Percentiles rank a stretch among this genome's conserved stretches.
Conservation (phyloP, 2,888 invertebrate genomes). For the Sinopyrophorus schimmeli region DNA sequence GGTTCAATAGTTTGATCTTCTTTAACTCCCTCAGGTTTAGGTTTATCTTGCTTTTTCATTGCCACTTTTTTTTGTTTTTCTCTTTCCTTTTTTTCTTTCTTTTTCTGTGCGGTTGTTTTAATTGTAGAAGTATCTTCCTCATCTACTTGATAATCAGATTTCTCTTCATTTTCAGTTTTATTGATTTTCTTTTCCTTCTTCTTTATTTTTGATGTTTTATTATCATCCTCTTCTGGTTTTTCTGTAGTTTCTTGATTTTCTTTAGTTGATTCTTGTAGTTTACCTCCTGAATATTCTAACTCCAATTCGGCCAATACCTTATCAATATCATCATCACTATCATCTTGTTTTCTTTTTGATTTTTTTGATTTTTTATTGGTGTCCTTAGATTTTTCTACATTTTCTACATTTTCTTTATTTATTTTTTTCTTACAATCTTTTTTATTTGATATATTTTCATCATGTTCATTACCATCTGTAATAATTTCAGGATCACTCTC, state of each 20-base stretch:
- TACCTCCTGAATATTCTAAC: constrained; percentile 74
- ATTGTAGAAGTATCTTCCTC: constrained; percentile 65
- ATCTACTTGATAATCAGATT: constrained; percentile 53
- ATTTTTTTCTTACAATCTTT: constrained; percentile 53
- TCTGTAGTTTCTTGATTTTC: constrained; percentile 45
- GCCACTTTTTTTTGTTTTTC: constrained; percentile 60
- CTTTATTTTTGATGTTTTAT: constrained; percentile 41
- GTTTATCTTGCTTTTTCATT: constrained; percentile 34
- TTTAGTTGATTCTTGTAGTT: constrained; percentile 57
- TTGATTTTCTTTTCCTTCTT: constrained; percentile 28
- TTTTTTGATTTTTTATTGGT: constrained; percentile 72
- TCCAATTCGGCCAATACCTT: constrained; percentile 82
- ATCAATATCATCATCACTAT: constrained; percentile 81
- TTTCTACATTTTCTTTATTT: constrained; percentile 53
- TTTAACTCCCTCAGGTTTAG: constrained; percentile 29
- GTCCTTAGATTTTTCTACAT: constrained; percentile 53
- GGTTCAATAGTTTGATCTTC: constrained; percentile 39
- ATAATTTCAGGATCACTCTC: constrained; percentile 60
- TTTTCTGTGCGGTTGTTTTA: constrained; percentile 85
- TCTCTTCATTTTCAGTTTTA: constrained; percentile 25
- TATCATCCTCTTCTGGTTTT: constrained; percentile 53
- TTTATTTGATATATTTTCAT: constrained; percentile 52
- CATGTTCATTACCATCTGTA: constrained; percentile 48
- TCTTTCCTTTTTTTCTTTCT: constrained; percentile 85
- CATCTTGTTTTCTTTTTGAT: constrained; percentile 71